These are phyloP conservation scores for Cryptocephalus primarius DNA, from an alignment of 2,888 invertebrate species.

Conservation along the genomic window DNA sequence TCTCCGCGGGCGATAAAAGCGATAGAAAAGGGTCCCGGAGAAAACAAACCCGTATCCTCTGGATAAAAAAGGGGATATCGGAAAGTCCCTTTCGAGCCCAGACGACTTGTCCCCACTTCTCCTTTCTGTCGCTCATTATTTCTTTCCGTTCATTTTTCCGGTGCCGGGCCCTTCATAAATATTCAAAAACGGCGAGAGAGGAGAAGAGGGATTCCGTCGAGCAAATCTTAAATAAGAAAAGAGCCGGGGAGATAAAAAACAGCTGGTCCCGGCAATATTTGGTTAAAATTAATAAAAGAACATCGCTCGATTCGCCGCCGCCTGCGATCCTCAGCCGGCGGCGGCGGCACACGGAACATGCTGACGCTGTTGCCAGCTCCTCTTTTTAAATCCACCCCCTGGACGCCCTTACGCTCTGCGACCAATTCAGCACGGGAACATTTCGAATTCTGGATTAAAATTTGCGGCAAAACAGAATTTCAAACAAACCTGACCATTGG, in stretches of 20 bases:
- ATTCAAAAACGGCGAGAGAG: not conserved
- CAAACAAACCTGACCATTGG: no score
- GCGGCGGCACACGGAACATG: slow-evolving; percentile 1
- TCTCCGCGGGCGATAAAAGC: no score
- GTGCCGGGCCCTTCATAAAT: not conserved
- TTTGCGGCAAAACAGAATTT: no score
- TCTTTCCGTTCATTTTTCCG: not conserved
- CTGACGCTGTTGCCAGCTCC: not conserved
- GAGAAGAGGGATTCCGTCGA: slow-evolving; percentile 7
- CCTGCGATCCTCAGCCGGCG: slow-evolving; percentile 4
- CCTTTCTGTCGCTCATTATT: not conserved
- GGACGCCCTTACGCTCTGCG: not conserved
- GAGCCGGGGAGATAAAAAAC: slow-evolving; percentile 24
- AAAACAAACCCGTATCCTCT: no score
- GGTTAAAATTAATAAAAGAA: slow-evolving; percentile 31
- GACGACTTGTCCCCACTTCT: not conserved
- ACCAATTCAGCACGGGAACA: not conserved
- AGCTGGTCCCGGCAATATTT: slow-evolving; percentile 28
- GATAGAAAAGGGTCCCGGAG: no score
- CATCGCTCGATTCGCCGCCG: slow-evolving; percentile 8
- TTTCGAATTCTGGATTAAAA: no score
- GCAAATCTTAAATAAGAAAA: slow-evolving; percentile 18
- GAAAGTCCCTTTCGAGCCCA: no score
- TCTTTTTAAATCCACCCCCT: not conserved
- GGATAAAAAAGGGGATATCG: no score